A percentile compares a stretch with the other conserved stretches of the same genome.
phyloP scores from a whole-genome alignment of 2,888 invertebrate species.

The Liopterus haemorrhoidalis region DNA sequence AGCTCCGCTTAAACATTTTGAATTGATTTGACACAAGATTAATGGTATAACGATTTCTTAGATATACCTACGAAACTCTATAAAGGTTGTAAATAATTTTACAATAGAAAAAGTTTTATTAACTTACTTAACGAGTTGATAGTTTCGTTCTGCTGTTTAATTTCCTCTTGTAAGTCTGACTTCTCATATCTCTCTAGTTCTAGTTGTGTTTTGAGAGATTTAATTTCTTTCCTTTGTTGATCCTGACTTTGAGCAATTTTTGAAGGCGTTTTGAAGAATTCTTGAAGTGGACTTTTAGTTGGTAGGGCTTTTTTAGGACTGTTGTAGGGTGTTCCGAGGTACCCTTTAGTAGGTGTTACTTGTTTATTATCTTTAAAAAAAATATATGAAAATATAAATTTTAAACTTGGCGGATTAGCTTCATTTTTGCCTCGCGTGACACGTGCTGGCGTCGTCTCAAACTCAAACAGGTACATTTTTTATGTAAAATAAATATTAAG shows the following conservation, averaged over 20 bases:
- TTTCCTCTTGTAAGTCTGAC: slow-evolving; percentile 55
- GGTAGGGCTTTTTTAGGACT: background rate
- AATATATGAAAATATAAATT: background rate
- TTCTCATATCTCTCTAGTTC: slow-evolving; percentile 60
- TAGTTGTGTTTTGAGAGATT: slow-evolving; percentile 52
- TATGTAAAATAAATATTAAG: too few relatives aligned
- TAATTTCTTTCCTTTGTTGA: slow-evolving; percentile 42
- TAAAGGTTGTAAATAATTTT: background rate
- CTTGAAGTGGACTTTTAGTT: slow-evolving; percentile 36
- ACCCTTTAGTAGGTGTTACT: slow-evolving; percentile 4
- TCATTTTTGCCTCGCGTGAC: too few relatives aligned
- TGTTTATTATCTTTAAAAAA: slow-evolving; percentile 1
- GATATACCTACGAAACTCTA: too few relatives aligned
- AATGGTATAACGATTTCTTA: too few relatives aligned
- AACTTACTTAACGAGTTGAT: slow-evolving; percentile 51
- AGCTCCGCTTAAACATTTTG: too few relatives aligned
- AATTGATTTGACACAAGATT: too few relatives aligned
- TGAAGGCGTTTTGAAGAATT: slow-evolving; percentile 39
- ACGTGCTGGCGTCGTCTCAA: too few relatives aligned
- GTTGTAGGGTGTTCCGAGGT: background rate
- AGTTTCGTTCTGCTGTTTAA: slow-evolving; percentile 50
- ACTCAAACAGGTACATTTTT: too few relatives aligned
- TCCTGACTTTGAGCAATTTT: slow-evolving; percentile 10
- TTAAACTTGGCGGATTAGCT: background rate
- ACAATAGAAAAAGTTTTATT: background rate